phyloP scores from a whole-genome alignment of 2,113 vertebrate genomes.

The Silurus glanis region DNA sequence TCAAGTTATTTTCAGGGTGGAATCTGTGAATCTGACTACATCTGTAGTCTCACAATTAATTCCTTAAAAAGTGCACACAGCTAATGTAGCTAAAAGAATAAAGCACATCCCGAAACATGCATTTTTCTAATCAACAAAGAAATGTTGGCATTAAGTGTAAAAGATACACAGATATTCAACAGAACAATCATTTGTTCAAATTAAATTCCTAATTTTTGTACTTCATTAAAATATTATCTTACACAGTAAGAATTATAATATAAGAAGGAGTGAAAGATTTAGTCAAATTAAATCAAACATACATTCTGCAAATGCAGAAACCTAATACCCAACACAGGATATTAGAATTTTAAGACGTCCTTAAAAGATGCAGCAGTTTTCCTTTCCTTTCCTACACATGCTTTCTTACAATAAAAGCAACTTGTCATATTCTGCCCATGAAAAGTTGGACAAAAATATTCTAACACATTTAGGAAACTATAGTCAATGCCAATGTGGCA shows the following conservation, averaged over 20 bases:
- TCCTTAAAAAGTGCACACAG: not conserved
- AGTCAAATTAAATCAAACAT: not conserved
- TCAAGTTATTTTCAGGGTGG: slow-evolving; percentile 12
- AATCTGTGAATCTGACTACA: too few relatives aligned
- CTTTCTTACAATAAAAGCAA: slow-evolving; percentile 18
- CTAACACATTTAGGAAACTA: slow-evolving; percentile 44
- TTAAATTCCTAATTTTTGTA: not conserved
- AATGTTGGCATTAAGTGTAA: not conserved
- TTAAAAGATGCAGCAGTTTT: not conserved
- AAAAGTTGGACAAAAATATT: not conserved
- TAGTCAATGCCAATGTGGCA: slow-evolving; percentile 59
- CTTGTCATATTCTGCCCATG: slow-evolving; percentile 26
- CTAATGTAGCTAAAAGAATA: slow-evolving; percentile 17
- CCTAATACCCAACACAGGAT: not conserved
- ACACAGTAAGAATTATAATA: slow-evolving; percentile 3
- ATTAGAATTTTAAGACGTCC: not conserved
- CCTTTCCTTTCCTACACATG: slow-evolving; percentile 2
- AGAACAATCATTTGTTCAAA: not conserved
- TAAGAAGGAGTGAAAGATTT: not conserved
- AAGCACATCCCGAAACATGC: slow-evolving; percentile 13
- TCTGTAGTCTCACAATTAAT: not conserved
- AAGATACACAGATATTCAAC: not conserved
- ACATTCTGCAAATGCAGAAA: slow-evolving; percentile 2
- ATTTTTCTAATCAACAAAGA: not conserved
- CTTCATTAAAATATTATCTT: not conserved